phyloP scores from a whole-genome alignment of 2,888 invertebrate genomes.

The Thereva nobilitata region DNA sequence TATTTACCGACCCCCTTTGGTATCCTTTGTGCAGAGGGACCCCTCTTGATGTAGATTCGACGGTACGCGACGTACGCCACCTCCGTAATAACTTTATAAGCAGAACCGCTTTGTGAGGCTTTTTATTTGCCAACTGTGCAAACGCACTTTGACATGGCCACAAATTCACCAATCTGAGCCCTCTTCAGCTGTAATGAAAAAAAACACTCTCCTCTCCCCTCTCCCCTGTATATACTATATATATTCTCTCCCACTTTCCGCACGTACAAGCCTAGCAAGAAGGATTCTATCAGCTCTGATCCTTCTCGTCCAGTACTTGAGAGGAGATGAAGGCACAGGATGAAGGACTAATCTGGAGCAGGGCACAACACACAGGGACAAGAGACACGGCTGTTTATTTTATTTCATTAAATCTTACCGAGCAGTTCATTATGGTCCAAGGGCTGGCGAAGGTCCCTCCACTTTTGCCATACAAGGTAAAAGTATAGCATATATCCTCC shows the following conservation, averaged over 20 bases:
- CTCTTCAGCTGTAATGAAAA: neutral
- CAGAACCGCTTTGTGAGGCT: constrained; percentile 1
- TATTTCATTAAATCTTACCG: constrained; percentile 34
- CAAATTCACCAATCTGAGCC: neutral
- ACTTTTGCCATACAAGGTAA: neutral
- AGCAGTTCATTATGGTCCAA: constrained; percentile 23
- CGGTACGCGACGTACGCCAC: no score
- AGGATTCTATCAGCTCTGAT: neutral
- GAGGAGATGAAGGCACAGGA: neutral
- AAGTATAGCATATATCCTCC: no score
- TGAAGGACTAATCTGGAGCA: constrained; percentile 6
- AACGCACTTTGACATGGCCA: constrained; percentile 5
- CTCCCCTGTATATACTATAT: neutral
- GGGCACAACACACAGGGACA: neutral
- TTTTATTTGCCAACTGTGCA: constrained; percentile 17
- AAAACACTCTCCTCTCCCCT: neutral
- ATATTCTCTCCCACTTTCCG: no score
- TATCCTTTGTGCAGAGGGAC: no score
- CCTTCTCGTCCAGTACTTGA: neutral
- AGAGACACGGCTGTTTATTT: constrained; percentile 30
- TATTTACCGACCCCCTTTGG: no score
- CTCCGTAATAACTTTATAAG: constrained; percentile 21
- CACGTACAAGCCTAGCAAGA: no score
- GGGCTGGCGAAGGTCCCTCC: neutral
- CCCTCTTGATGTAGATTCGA: no score